Evolutionary conservation across 2,888 invertebrate genomes (phyloP).

Genomic region (Pediacus dermestoides): DNA sequence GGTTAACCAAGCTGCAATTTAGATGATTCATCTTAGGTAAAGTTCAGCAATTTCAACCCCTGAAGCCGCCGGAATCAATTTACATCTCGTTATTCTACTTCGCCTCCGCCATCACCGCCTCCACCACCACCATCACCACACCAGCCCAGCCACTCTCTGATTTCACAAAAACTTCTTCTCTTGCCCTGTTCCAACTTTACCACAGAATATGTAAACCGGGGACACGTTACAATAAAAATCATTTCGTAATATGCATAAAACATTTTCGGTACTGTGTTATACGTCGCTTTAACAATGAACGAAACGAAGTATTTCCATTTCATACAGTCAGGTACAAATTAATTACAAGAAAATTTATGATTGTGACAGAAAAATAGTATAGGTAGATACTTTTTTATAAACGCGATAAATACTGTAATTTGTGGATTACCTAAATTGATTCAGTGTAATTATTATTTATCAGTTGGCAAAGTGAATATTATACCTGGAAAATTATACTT

Average conservation of each 20-base stretch:
- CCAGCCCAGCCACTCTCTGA: constrained; percentile 15
- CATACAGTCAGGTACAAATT: no score
- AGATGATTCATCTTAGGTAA: constrained; percentile 47
- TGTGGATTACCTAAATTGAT: no score
- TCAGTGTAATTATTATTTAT: no score
- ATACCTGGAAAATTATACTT: no score
- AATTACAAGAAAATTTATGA: no score
- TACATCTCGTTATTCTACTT: constrained; percentile 48
- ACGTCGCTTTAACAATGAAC: no score
- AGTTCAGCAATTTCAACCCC: constrained; percentile 48
- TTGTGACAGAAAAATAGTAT: no score
- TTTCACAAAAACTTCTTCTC: constrained; percentile 18
- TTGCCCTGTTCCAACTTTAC: constrained; percentile 4
- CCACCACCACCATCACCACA: constrained; percentile 18
- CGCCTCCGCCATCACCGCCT: constrained; percentile 27
- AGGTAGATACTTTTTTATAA: no score
- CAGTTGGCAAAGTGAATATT: no score
- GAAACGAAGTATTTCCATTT: no score
- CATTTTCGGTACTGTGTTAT: no score
- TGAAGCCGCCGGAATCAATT: constrained; percentile 48
- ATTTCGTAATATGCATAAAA: neutral
- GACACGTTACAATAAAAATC: constrained; percentile 5
- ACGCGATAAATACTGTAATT: no score
- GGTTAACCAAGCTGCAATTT: constrained; percentile 46
- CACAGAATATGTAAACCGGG: constrained; percentile 5